phyloP scores from a whole-genome alignment of 2,797 vertebrate genomes.

The Pelochelys cantorii region DNA sequence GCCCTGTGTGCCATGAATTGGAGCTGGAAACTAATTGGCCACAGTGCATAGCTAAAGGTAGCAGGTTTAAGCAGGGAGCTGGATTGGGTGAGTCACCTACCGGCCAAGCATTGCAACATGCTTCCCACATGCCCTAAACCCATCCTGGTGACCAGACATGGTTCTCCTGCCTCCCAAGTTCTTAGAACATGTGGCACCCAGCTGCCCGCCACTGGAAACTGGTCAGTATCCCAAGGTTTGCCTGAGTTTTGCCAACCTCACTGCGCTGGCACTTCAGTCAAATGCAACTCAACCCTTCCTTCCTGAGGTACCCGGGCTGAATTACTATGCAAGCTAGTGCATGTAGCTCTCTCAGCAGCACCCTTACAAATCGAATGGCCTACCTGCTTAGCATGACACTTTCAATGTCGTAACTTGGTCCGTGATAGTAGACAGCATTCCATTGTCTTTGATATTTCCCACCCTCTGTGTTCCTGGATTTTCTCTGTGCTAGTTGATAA shows the following conservation, averaged over 20 bases:
- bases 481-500: neutral
- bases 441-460: neutral
- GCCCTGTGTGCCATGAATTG: neutral
- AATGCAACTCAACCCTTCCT: no score
- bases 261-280: neutral
- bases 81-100: neutral
- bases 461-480: accelerated
- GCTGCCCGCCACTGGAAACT: neutral
- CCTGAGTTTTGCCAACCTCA: neutral
- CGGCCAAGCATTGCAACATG: neutral
- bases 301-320: neutral
- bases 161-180: neutral
- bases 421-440: neutral
- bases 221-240: neutral
- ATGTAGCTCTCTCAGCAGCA: neutral
- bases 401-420: neutral
- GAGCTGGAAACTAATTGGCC: neutral
- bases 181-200: neutral
- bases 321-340: neutral
- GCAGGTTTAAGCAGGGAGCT: neutral
- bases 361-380: neutral
- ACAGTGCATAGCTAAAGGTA: neutral
- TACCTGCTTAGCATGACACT: neutral
- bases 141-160: neutral
- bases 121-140: neutral